Percentiles rank a stretch among this genome's conserved stretches.
These are phyloP conservation scores for Agonopterix heracliana DNA, from an alignment of 2,888 invertebrate species.

Conservation along the genomic window DNA sequence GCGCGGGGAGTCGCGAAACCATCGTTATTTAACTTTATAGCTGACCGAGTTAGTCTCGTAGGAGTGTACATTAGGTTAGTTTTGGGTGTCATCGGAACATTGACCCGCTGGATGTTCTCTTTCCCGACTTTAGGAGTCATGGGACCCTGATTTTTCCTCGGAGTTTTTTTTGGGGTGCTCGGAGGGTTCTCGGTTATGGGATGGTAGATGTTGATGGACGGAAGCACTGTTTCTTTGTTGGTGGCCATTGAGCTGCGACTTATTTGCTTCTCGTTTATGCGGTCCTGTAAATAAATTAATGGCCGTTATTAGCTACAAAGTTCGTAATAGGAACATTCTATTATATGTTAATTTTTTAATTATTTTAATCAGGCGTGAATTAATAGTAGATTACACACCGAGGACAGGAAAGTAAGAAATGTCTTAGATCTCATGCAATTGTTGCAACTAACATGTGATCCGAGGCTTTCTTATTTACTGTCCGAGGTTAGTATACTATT, in stretches of 20 bases:
- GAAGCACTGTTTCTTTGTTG: constrained; percentile 27
- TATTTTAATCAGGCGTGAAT: too few species aligned
- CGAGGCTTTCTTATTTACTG: too few species aligned
- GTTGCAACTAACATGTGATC: too few species aligned
- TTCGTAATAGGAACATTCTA: too few species aligned
- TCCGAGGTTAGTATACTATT: too few species aligned
- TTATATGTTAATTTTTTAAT: too few species aligned
- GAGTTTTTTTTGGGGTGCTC: constrained; percentile 47
- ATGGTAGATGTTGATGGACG: background rate
- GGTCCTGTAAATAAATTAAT: constrained; percentile 49
- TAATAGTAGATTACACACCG: too few species aligned
- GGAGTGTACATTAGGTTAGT: constrained; percentile 48
- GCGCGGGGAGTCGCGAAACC: constrained; percentile 63
- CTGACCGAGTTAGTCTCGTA: constrained; percentile 54
- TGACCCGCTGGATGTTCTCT: constrained; percentile 49
- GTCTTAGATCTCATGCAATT: too few species aligned
- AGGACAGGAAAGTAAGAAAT: too few species aligned
- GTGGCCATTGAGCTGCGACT: constrained; percentile 71
- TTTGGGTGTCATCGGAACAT: constrained; percentile 43
- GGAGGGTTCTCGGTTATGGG: constrained; percentile 23
- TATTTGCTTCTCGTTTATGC: constrained; percentile 65
- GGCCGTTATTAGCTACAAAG: too few species aligned
- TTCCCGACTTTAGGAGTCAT: constrained; percentile 58
- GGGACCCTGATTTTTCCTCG: constrained; percentile 30
- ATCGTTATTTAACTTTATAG: constrained; percentile 51